Evolutionary conservation across 2,888 invertebrate species (phyloP).

Genomic region (Nephrocerus scutellatus): DNA sequence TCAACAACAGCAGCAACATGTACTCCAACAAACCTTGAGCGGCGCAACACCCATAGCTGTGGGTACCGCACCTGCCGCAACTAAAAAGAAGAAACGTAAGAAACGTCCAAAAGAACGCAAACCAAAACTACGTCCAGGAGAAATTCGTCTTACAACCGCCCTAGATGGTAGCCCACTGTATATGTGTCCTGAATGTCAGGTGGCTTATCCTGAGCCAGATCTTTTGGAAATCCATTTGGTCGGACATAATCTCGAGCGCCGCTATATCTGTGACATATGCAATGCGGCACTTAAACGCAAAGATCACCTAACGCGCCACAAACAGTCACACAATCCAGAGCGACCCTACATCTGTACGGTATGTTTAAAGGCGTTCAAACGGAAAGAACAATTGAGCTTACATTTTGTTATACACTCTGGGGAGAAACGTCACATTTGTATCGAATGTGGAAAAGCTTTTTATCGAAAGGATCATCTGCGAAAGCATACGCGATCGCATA

Average conservation of each 20-base stretch:
- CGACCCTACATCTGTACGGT: slow-evolving; percentile 81
- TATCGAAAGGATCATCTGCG: slow-evolving; percentile 81
- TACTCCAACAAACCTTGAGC: slow-evolving; percentile 23
- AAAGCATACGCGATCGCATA: slow-evolving; percentile 77
- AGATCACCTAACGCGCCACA: slow-evolving; percentile 79
- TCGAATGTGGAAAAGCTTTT: slow-evolving; percentile 81
- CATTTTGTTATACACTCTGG: slow-evolving; percentile 88
- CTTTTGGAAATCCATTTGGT: slow-evolving; percentile 75
- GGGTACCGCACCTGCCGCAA: slow-evolving; percentile 29
- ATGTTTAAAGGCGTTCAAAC: slow-evolving; percentile 78
- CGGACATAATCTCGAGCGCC: slow-evolving; percentile 75
- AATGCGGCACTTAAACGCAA: slow-evolving; percentile 82
- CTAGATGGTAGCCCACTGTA: slow-evolving; percentile 75
- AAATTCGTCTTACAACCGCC: slow-evolving; percentile 72
- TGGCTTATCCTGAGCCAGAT: slow-evolving; percentile 80
- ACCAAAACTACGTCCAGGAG: slow-evolving; percentile 72
- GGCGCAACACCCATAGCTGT: slow-evolving; percentile 24
- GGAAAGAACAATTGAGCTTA: slow-evolving; percentile 79
- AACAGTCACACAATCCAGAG: slow-evolving; percentile 83
- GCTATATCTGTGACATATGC: slow-evolving; percentile 83
- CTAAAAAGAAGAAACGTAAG: slow-evolving; percentile 75
- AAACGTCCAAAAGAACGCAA: slow-evolving; percentile 66
- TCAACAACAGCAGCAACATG: slow-evolving; percentile 30
- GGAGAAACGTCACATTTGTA: slow-evolving; percentile 74
- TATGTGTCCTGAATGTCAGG: slow-evolving; percentile 82